Evolutionary conservation across 2,888 invertebrate species (phyloP).

Genomic region (Euzophera pinguis): DNA sequence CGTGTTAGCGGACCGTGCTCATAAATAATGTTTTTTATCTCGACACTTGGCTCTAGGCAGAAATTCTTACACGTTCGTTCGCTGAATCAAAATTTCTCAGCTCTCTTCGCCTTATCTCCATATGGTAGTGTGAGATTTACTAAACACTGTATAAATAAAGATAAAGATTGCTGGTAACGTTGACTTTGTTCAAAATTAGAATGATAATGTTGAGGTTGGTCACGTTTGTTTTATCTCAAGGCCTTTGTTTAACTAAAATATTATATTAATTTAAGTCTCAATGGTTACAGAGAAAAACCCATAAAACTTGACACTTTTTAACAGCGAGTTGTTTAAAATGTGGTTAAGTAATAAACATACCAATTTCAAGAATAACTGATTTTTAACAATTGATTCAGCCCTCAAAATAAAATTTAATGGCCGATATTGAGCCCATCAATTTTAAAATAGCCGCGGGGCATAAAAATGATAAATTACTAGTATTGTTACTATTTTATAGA

Average conservation of each 20-base stretch:
- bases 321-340: neutral
- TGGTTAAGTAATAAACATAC: neutral
- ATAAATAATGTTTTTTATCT: slow-evolving; percentile 77
- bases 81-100: slow-evolving; percentile 55
- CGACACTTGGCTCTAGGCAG: slow-evolving; percentile 62
- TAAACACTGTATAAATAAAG: slow-evolving; percentile 16
- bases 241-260: neutral
- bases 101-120: slow-evolving; percentile 29
- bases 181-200: slow-evolving; percentile 14
- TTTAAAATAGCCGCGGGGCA: slow-evolving; percentile 35
- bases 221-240: slow-evolving; percentile 4
- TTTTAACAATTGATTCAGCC: slow-evolving; percentile 3
- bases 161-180: slow-evolving; percentile 19
- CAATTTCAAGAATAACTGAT: neutral
- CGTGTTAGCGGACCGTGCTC: slow-evolving; percentile 59
- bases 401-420: slow-evolving; percentile 30
- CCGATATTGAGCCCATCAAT: slow-evolving; percentile 25
- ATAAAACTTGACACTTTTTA: neutral
- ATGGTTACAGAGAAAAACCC: no score
- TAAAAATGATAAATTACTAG: slow-evolving; percentile 45
- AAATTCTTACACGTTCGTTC: slow-evolving; percentile 73
- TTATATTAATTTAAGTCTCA: neutral
- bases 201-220: slow-evolving; percentile 9
- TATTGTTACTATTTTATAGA: slow-evolving; percentile 33
- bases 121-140: slow-evolving; percentile 28